phyloP scores from a whole-genome alignment of 2,113 vertebrate genomes.

The Euleptes europaea region DNA sequence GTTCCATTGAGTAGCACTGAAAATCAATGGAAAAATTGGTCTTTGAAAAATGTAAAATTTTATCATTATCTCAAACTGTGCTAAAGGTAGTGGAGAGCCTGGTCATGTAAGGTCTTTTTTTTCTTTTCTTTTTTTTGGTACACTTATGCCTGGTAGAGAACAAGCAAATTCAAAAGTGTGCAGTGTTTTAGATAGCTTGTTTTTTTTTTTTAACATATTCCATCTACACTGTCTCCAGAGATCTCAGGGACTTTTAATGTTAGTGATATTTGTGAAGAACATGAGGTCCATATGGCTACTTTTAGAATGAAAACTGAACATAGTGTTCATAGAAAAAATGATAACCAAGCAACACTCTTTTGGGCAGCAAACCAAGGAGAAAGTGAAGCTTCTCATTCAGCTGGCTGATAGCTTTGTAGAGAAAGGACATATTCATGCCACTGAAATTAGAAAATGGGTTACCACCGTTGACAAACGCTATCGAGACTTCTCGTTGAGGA shows the following conservation, averaged over 20 bases:
- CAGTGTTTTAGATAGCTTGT: not conserved
- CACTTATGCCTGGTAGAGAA: not conserved
- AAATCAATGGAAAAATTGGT: not conserved
- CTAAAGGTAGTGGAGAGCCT: not conserved
- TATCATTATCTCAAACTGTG: not conserved
- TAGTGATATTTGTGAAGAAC: slow-evolving; percentile 19
- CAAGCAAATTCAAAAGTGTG: not conserved
- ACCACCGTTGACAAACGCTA: slow-evolving; percentile 94
- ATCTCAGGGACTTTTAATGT: slow-evolving; percentile 10
- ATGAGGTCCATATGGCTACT: slow-evolving; percentile 28
- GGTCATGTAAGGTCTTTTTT: not conserved
- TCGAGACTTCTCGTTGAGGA: slow-evolving; percentile 92
- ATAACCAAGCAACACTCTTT: slow-evolving; percentile 63
- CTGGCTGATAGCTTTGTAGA: slow-evolving; percentile 96
- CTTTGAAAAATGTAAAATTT: not conserved
- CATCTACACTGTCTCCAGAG: slow-evolving; percentile 10
- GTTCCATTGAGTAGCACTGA: not conserved
- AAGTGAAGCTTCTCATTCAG: slow-evolving; percentile 97
- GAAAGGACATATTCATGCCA: slow-evolving; percentile 93
- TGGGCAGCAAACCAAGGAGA: slow-evolving; percentile 96
- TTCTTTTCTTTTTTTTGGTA: not conserved
- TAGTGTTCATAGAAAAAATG: slow-evolving; percentile 23
- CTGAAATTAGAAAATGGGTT: slow-evolving; percentile 96
- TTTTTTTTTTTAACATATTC: slow-evolving; percentile 32
- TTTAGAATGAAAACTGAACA: slow-evolving; percentile 38